Base-by-base conservation (phyloP, 2,888 invertebrate genomes). In the Steinernema carpocapsae region DNA sequence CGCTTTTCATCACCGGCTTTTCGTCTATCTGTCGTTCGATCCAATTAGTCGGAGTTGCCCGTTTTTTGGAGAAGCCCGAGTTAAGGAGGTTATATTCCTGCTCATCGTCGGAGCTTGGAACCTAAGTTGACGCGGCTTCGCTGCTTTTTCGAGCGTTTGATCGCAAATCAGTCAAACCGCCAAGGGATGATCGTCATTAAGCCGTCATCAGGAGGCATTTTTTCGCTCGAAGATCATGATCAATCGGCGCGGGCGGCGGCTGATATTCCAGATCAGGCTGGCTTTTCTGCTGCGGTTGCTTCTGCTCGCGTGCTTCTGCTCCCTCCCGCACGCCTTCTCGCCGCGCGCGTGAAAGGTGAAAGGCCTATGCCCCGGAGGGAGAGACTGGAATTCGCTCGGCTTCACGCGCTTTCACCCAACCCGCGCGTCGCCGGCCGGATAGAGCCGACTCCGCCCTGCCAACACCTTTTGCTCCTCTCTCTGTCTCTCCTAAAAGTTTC, bases 381-480 rank as follows among this genome's bases (percentile, higher is more conserved):
- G 64, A 64, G 64, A 64, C 64, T 64, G 64, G 64, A 64, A 64
- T 64, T 64, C 64, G 37, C 48, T 17, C 64, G 37, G 64, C 64
- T 64, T 64, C 64, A 64, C 64, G 64, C 64, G 64, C 37, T 64
- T 56, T 64, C 64, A 64, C 64, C 64, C 64, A 32, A 64, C 64
- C 64, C 64, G 32, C 64, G 64, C 64, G 64, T 14, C 64, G 37
- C 37, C 3, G 64, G 64, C 64, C 37, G 64, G 64, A 64, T 32
- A 37, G 64, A 64, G 64, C 64, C 64, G 64, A 64, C 64, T 64
- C 64, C 64, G 64, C 64, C 64, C 64, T 32, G 64, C 64, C 64
- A 64, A 64, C 64, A 64, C 64, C 64, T 64, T 64, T 64, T 64
- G 64, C 64, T 64, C 64, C 64, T 64, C 64, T 64, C 64, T 64